A percentile compares a stretch with the other conserved stretches of the same genome.
Evolutionary conservation across 2,888 invertebrate genomes (phyloP).

Genomic region (Drosophila pegasa): DNA sequence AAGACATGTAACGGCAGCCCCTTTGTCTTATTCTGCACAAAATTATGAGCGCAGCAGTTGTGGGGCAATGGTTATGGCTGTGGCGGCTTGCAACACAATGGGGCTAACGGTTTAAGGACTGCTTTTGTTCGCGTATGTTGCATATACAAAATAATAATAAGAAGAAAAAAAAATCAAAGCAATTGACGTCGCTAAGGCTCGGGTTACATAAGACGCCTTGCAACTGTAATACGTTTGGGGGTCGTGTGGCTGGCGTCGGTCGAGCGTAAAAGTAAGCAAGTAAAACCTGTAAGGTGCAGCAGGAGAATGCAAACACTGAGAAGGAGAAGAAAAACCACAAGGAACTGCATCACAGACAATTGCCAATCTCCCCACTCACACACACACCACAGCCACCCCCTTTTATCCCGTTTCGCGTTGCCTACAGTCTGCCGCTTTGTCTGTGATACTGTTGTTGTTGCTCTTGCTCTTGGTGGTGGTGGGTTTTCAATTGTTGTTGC

Average conservation of each 20-base stretch:
- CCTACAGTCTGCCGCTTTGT: slow-evolving; percentile 31
- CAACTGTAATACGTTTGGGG: slow-evolving; percentile 21
- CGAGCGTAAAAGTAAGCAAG: slow-evolving; percentile 55
- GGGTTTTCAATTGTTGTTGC: too few species aligned
- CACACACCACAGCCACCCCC: slow-evolving; percentile 37
- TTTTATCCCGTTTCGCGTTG: slow-evolving; percentile 10
- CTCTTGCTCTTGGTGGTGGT: slow-evolving; percentile 36
- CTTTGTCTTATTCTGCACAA: slow-evolving; percentile 29
- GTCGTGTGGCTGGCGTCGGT: slow-evolving; percentile 35
- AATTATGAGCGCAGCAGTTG: slow-evolving; percentile 54
- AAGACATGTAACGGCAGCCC: slow-evolving; percentile 46
- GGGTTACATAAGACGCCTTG: slow-evolving; percentile 75
- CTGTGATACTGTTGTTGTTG: slow-evolving; percentile 9
- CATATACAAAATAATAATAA: slow-evolving; percentile 36
- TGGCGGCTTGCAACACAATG: slow-evolving; percentile 47
- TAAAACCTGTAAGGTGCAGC: slow-evolving; percentile 77
- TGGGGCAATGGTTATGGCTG: slow-evolving; percentile 43
- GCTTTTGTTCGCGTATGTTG: slow-evolving; percentile 63
- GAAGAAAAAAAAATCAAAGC: slow-evolving; percentile 36
- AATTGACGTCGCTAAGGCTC: slow-evolving; percentile 69
- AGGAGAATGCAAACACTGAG: slow-evolving; percentile 40
- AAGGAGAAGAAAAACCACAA: slow-evolving; percentile 9
- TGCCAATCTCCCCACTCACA: slow-evolving; percentile 6
- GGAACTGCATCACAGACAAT: slow-evolving; percentile 44
- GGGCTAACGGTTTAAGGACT: slow-evolving; percentile 50